Evolutionary conservation across 2,113 vertebrate genomes (phyloP), one percentile per base, ranked within the genome.

Genomic region (Lates calcarifer): DNA sequence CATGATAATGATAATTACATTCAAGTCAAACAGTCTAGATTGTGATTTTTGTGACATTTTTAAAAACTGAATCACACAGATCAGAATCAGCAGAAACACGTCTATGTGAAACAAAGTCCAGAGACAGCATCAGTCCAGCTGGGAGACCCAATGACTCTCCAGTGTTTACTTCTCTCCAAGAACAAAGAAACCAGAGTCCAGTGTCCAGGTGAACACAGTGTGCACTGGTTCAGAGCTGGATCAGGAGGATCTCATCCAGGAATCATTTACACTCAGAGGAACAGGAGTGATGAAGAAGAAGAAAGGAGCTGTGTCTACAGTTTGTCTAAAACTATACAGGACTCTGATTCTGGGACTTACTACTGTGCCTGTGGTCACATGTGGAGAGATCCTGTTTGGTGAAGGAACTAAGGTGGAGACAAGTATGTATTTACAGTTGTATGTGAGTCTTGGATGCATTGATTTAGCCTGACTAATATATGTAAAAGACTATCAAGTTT

Each of bases 341-440:
- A n/a, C 43, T 43, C 57, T 35, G 83, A 92, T 57, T 31, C 49
- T 51, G 49, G 49, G 49, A 51, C 49, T 5, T 53, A 53, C 51
- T 53, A 53, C 51, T 53, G 51, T 53, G 51, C 67, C n/a, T 65
- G 79, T 90, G 43, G 78, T 17, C 41, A 28, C 62, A 33, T 92
- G 87, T 85, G 90, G 89, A 60, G 43, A 57, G 6, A 74, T 92
- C 37, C 5, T 89, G 13, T 20, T 92, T 66, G 90, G 90, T 1
- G 39, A 82, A 20, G 91, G 91, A 64, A 82, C 81, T 20, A 67
- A 37, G 56, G 2, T 91, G 35, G 43, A 82, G n/a, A 63, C 69
- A 39, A 6, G 67, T 87, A 86, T 12, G 71, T 74, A 1, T 45
- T 45, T 18, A 18, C 2, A 45, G 15, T 18, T 45, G 1, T 18